Base-by-base conservation (phyloP, 2,113 vertebrate species). In the Calidris pugnax region DNA sequence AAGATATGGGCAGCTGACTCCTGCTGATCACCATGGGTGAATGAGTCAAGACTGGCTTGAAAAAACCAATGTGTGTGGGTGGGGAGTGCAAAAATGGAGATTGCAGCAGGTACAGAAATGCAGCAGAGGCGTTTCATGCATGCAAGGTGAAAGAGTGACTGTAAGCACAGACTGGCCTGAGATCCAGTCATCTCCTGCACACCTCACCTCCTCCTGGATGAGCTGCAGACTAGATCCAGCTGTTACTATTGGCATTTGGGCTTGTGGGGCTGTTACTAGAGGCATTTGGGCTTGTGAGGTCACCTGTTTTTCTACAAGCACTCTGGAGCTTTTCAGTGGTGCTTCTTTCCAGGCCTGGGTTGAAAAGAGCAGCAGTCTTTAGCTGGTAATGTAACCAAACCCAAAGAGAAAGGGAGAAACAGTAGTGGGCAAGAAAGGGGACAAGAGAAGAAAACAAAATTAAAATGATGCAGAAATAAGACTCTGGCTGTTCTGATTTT, bases 31-130 rank as follows among this genome's bases (percentile, higher is more conserved):
- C 15, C 55, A 23, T 9, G 71, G n/a, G 27, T 59, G 33, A 78
- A 16, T 30, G 15, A 62, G 14, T 35, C 27, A 76, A 53, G 51
- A 35, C 28, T 27, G 18, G 9, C 10, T 57, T 50, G 35, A 47
- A 82, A 55, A 72, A 53, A 5, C 0, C 18, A 14, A 5, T 9
- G 19, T 32, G 19, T 19, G 3, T 0, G 5, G 3, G 10, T n/a
- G 8, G 7, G 6, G 7, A 4, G 10, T 45, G 51, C 8, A 57
- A 48, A 72, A 45, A 30, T 4, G 6, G 48, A 85, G 28, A 14
- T 12, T 45, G 16, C 15, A 82, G 14, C 19, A 79, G 41, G 7
- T 41, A 39, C 14, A 60, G 69, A 85, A 80, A 27, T 27, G 43
- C 64, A 73, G 10, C 14, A 69, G 35, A 19, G 5, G 14, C 6